Base-by-base conservation (phyloP, 2,888 invertebrate species). In the Rhynchonema sp. region DNA sequence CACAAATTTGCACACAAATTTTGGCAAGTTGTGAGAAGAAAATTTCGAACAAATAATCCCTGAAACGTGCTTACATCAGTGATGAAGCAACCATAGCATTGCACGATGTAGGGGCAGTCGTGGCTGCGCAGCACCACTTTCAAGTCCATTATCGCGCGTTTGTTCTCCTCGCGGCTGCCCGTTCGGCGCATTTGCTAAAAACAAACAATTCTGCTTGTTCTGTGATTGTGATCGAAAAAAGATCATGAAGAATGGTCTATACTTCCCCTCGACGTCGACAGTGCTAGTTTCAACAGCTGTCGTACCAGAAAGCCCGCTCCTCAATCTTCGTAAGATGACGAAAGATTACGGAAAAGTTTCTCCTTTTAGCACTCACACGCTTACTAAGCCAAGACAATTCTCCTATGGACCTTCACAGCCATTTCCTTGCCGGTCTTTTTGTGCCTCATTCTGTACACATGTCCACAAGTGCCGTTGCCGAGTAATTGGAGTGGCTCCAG, bases 101-200 rank as follows among this genome's bases (percentile, higher is more conserved):
- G 83, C 67, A 98, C 96, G 68, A 98, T 98, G 77, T 86, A 92
- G 46, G 86, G 86, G 77, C 94, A 96, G 76, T 90, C 91, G 71
- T 91, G 88, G 27, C 92, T 92, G 66, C 92, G 86, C n/a, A 92
- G 81, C 61, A 98, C 92, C 56, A 98, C 94, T 75, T 96, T 92
- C 65, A 98, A 80, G 77, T 98, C 98, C 92, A 94, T 96, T 59
- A 94, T 85, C 66, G 98, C 96, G 65, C 98, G 82, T 75, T 96
- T 96, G 66, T 90, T 94, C 76, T 96, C 96, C 74, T 96, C 96
- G 0, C 83, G 82, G 74, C 94, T 94, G 25, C 92, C 90, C 1
- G 94, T 92, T 56, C 94, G 82, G 63, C 94, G 82, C 96, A 98
- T 96, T 71, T 75, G 75, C 76, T 77, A 52, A 1, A 60, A 63